Percentiles rank a stretch among this genome's conserved stretches.
Conservation (phyloP, 2,888 invertebrate genomes). For the Prosapia bicincta region DNA sequence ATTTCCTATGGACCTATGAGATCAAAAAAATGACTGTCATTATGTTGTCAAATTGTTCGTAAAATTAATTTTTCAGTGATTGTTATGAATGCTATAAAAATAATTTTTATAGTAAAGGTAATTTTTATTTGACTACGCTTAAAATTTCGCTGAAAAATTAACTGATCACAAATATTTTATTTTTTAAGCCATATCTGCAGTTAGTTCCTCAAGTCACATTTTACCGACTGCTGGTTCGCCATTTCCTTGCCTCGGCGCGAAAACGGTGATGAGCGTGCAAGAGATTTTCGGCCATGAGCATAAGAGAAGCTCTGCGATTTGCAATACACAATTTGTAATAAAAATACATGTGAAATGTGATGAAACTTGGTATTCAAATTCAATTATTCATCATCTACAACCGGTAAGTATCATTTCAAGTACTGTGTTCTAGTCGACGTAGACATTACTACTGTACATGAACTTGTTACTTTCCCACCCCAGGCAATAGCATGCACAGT, state of each 20-base stretch:
- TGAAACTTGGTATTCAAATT: neutral
- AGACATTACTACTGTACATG: neutral
- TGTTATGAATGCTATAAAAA: neutral
- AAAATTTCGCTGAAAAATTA: neutral
- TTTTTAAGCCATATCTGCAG: neutral
- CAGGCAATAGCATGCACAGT: neutral
- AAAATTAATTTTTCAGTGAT: neutral
- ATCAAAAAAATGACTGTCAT: neutral
- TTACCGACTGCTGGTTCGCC: conserved; percentile 15
- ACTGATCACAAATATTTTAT: neutral
- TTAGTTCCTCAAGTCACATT: conserved; percentile 2
- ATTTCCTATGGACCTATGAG: neutral
- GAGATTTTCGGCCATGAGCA: conserved; percentile 26
- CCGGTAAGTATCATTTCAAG: neutral
- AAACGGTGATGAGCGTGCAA: conserved; percentile 23
- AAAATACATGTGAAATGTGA: neutral
- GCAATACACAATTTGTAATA: neutral
- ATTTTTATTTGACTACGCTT: neutral
- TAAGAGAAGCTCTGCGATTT: conserved; percentile 13
- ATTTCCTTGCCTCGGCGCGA: conserved; percentile 29
- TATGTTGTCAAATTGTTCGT: neutral
- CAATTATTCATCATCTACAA: neutral
- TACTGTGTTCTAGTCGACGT: neutral
- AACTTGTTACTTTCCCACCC: conserved; percentile 2
- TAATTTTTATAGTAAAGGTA: neutral